Conservation (phyloP, 30 jellyfish, hydroid and myxozoan genomes). For the Hydractinia echinata region DNA sequence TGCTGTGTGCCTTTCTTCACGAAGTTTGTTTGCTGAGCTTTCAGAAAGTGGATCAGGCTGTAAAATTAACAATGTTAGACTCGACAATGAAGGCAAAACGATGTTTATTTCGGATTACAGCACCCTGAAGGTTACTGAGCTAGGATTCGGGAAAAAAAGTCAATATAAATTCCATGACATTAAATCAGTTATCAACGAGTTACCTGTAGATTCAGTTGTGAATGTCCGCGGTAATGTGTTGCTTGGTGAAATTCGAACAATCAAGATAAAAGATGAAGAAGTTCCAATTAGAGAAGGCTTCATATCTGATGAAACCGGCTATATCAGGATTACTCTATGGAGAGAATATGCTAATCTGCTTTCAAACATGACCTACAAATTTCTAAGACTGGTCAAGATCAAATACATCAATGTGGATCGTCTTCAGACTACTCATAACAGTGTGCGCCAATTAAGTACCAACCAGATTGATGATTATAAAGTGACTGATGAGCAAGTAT, state of each 20-base stretch:
- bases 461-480: background rate
- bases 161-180: background rate
- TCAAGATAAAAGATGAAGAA: background rate
- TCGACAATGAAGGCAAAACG: background rate
- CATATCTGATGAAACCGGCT: background rate
- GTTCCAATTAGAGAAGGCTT: constrained; percentile 8
- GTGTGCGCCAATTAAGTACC: background rate
- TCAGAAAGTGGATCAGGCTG: background rate
- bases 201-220: background rate
- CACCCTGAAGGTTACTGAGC: background rate
- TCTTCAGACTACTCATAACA: background rate
- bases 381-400: background rate
- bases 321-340: background rate
- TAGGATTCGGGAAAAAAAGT: background rate
- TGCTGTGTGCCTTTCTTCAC: background rate
- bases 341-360: background rate
- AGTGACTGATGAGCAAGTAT: background rate
- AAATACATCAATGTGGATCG: background rate
- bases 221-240: background rate
- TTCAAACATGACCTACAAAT: background rate
- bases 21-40: background rate
- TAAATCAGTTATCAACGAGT: background rate
- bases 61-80: background rate
- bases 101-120: background rate
- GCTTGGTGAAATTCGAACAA: background rate